A percentile compares a stretch with the other conserved stretches of the same genome.
phyloP scores from a whole-genome alignment of 2,113 vertebrate species.

The Brachypodius melanocephalos region DNA sequence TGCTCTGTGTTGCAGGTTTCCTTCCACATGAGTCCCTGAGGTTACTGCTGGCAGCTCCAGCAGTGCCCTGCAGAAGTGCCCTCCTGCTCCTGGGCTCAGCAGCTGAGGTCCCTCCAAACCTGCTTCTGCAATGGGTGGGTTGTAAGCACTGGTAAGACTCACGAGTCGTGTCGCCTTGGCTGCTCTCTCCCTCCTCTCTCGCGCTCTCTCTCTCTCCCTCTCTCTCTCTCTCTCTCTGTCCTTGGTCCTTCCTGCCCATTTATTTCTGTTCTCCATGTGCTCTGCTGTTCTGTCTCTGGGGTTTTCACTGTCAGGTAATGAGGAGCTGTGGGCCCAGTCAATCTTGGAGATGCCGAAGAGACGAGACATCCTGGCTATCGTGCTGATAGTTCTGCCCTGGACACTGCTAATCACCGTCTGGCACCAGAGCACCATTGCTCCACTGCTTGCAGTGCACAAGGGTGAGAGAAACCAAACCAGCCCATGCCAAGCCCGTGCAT shows the following conservation, averaged over 20 bases:
- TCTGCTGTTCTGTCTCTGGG: slow-evolving; percentile 74
- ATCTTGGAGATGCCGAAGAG: slow-evolving; percentile 99
- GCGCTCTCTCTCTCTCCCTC: slow-evolving; percentile 22
- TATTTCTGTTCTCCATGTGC: slow-evolving; percentile 76
- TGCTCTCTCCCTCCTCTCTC: slow-evolving; percentile 51
- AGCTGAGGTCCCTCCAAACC: slow-evolving; percentile 74
- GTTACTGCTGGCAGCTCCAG: neutral
- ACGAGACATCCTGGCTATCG: slow-evolving; percentile 98
- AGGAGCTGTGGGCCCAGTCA: slow-evolving; percentile 92
- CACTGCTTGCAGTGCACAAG: slow-evolving; percentile 92
- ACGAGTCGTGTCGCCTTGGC: slow-evolving; percentile 33
- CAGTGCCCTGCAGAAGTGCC: neutral
- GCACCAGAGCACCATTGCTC: slow-evolving; percentile 96
- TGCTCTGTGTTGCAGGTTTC: slow-evolving; percentile 71
- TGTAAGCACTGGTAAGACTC: slow-evolving; percentile 87
- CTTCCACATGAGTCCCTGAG: slow-evolving; percentile 57
- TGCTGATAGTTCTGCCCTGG: slow-evolving; percentile 99
- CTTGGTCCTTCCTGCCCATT: slow-evolving; percentile 69
- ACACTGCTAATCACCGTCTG: slow-evolving; percentile 98
- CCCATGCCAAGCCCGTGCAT: neutral
- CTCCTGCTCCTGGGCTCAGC: slow-evolving; percentile 54
- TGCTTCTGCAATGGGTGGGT: slow-evolving; percentile 88
- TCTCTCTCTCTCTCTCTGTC: slow-evolving; percentile 40
- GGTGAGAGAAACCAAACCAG: slow-evolving; percentile 78
- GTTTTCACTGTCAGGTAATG: slow-evolving; percentile 88